Base-by-base conservation (phyloP, 2,888 invertebrate species). In the Melitaea athalia region DNA sequence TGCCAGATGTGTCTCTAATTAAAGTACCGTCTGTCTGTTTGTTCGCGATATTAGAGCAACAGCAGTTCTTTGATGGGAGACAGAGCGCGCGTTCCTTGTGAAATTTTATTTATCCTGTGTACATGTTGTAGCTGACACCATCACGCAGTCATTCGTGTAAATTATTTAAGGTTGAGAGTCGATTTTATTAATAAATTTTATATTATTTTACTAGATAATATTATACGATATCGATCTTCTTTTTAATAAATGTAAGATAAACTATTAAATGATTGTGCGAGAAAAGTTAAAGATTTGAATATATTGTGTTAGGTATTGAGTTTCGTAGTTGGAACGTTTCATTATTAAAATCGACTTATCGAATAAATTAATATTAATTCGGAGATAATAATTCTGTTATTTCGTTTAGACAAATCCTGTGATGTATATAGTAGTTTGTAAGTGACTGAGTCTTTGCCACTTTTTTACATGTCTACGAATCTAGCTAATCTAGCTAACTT, bases 381-480 rank as follows among this genome's bases (percentile, higher is more conserved):
- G 68, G 63, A 70, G 68, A 70, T 67, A 67, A 65, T 63, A 67
- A 68, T 66, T 70, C 66, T 73, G 69, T 73, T 70, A 70, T 73
- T 72, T 67, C 38, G 66, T 71, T 70, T 71, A 71, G 67, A 69
- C 65, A 67, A 63, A 67, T 72, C 68, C 68, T 67, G 67, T 85
- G 82, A 83, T 91, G 91, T 92, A 91, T 76, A 92, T 92, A 92
- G 76, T 91, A 91, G 85, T 70, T 55, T 74, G 78, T 91, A 91
- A 91, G 91, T 80, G 88, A 89, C 88, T 89, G 88, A 89, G 81
- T 88, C 87, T 91, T 91, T 90, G 89, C 89, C 90, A 91, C 91
- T 91, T 92, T 92, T 92, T 90, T 92, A 92, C 87, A 87, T 86
- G 88, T 90, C 88, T 90, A 88, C 81, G 83, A 86, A 85, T 81